Base-by-base conservation (phyloP, 2,797 vertebrate species). In the Crypturellus tataupa region DNA sequence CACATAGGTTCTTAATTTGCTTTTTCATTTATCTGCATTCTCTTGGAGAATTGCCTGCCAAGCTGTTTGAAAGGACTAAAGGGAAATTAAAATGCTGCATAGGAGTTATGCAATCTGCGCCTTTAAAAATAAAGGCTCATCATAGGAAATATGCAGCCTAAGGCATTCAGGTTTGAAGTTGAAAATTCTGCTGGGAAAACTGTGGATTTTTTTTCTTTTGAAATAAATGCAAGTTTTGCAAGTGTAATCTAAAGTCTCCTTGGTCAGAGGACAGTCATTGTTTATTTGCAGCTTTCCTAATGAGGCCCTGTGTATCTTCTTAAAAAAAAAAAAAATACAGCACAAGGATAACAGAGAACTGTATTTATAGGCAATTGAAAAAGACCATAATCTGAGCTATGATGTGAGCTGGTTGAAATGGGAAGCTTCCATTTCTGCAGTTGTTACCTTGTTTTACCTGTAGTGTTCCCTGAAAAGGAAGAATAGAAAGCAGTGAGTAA, bases 11-110 rank as follows among this genome's bases (percentile, higher is more conserved):
- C 65, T 95, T 93, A 96, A 96, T 94, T 95, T 96, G 96, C 90
- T 93, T 94, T 94, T 96, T 81, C 89, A 80, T 96, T 96, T 96
- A 90, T 96, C 95, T 94, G 93, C 93, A 91, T 96, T 96, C 94
- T 94, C 87, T 87, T 96, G 94, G 95, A 95, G 94, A 92, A 96
- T 73, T 96, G 94, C 95, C 95, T 96, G 93, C 92, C 87, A 90
- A 84, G 89, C 70, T 95, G 80, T 91, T 95, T 94, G 91, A 91
- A 94, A 93, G 89, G 89, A 75, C 94, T 92, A 81, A 94, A 90
- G 85, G 91, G 90, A 95, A 96, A 92, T 96, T 95, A 94, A 97
- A 97, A 92, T 96, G 94, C 92, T 96, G 93, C 82, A 93, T 93
- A 72, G 79, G 86, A 94, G 90, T 97, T 96, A 94, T 15, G 73